Evolutionary conservation across 2,113 vertebrate species (phyloP), one percentile per base, ranked within the genome.

Genomic region (Ondatra zibethicus): DNA sequence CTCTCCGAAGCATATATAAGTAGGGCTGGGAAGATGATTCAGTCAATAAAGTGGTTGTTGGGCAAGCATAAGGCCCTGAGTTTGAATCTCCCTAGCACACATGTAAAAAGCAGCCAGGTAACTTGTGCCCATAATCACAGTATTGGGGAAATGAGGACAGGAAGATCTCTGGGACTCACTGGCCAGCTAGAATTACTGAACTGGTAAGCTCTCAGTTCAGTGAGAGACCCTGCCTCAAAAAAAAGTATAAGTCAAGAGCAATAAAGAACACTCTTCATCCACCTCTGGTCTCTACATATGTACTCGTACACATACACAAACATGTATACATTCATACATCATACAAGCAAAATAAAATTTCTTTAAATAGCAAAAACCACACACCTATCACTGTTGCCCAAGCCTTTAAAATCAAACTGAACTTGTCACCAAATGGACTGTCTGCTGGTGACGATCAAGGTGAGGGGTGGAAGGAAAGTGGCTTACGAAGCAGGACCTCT

Each of bases 321-420:
- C 33, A 84, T 21, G 16, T 9, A 65, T 19, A 65, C 27, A 11
- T 19, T 7, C 25, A 19, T 39, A 42, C 39, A 21, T 16, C 39
- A 86, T 19, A 47, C 16, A 86, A 45, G 42, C 39, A 85, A 88
- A 88, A 36, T 33, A 42, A 82, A 84, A 31, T 63, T 93, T 45
- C 63, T 91, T 96, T 89, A 93, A 61, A 76, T 29, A 76, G 17
- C 42, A 52, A 58, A 90, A 31, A 58, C 72, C 86, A 73, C 89
- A 89, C 19, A 86, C 23, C 45, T 82, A 42, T 81, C 45, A 72
- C 50, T 36, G 42, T 45, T 52, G 27, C 29, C 33, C 45, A 82
- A 87, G 33, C 25, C 3, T 80, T 77, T 42, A 65, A 92, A 88
- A 66, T 4, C 58, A 27, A 96, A 58, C 85, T 92, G 55, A 50